Evolutionary conservation across 1,140 invertebrate species (phyloP).

Genomic region (Lepidotrigona ventralis): DNA sequence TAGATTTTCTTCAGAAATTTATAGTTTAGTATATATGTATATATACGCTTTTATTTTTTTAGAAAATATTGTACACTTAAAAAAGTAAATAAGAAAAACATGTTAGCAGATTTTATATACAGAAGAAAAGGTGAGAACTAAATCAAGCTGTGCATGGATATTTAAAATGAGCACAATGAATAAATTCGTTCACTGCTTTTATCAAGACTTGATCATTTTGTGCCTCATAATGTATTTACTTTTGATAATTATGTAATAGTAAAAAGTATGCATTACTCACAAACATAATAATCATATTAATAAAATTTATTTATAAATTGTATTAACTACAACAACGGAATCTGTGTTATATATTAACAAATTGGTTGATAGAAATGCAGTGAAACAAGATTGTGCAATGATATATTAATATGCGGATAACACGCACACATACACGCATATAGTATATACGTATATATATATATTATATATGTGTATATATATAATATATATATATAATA

Average conservation of each 20-base stretch:
- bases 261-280: background rate
- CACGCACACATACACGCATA: background rate
- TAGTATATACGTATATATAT: background rate
- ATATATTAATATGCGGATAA: background rate
- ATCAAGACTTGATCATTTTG: background rate
- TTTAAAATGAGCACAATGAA: background rate
- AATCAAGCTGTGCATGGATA: background rate
- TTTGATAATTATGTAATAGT: background rate
- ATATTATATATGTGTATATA: background rate
- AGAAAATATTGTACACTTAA: conserved; percentile 24
- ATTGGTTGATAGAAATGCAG: background rate
- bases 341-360: background rate
- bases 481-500: background rate
- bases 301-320: conserved; percentile 24
- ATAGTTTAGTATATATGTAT: conserved; percentile 29
- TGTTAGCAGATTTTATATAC: conserved; percentile 22
- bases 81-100: background rate
- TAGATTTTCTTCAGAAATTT: conserved; percentile 25
- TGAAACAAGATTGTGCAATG: conserved; percentile 12
- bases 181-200: conserved; percentile 6
- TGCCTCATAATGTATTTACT: background rate
- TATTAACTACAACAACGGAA: background rate
- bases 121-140: background rate
- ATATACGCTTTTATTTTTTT: conserved; percentile 37
- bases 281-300: conserved; percentile 3